phyloP scores from a whole-genome alignment of 2,888 invertebrate species.

The Peribatodes rhomboidaria region DNA sequence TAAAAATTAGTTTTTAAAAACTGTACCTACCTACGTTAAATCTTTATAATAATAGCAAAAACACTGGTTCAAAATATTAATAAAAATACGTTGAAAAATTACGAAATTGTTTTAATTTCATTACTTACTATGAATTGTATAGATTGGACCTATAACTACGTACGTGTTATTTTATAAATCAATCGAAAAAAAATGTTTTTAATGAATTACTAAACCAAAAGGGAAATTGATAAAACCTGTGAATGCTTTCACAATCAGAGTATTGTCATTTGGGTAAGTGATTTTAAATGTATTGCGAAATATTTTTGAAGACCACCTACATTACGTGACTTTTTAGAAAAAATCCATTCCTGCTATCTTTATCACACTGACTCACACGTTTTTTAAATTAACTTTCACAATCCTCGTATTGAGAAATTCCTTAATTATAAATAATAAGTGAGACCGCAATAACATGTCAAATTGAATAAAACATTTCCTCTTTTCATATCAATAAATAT shows the following conservation, averaged over 20 bases:
- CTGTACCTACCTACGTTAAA: conserved; percentile 9
- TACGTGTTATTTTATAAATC: background rate
- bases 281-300: background rate
- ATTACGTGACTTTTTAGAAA: conserved; percentile 18
- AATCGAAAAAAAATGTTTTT: too few species aligned
- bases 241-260: background rate
- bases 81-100: conserved; percentile 27
- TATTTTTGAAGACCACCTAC: background rate
- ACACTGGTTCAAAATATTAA: conserved; percentile 30
- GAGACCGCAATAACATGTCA: background rate
- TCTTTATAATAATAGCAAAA: conserved; percentile 24
- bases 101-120: conserved; percentile 1
- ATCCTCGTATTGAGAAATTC: conserved; percentile 18
- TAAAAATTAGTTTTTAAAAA: conserved; percentile 3
- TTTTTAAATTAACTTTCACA: conserved; percentile 27
- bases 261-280: background rate
- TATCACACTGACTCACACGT: conserved; percentile 11
- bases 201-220: background rate
- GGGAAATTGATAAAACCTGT: background rate
- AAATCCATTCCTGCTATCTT: conserved; percentile 6
- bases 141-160: background rate
- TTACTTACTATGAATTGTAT: too few species aligned
- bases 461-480: background rate
- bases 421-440: conserved; percentile 21
- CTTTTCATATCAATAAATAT: background rate